Evolutionary conservation across 2,797 vertebrate genomes (phyloP).

Genomic region (Benthosema pterotum): DNA sequence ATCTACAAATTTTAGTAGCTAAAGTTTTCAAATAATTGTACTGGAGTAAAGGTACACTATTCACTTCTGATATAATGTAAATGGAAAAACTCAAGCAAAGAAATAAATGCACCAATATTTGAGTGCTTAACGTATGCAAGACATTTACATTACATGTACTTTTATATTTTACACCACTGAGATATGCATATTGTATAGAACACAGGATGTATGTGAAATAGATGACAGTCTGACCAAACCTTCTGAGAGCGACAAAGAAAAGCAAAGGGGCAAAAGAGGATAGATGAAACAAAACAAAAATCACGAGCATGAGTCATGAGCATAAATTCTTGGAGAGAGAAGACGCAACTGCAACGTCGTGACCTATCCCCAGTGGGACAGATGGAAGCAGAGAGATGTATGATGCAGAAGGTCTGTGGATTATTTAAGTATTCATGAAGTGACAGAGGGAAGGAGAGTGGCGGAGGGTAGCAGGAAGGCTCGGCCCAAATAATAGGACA

Average conservation of each 20-base stretch:
- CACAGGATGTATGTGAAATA: not conserved
- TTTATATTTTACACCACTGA: too few relatives aligned
- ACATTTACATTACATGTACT: too few relatives aligned
- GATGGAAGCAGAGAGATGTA: slow-evolving; percentile 29
- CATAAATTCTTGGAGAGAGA: slow-evolving; percentile 34
- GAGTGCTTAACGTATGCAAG: too few relatives aligned
- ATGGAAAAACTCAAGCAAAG: too few relatives aligned
- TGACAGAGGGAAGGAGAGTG: slow-evolving; percentile 32
- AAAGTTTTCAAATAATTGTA: too few relatives aligned
- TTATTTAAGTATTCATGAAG: slow-evolving; percentile 60
- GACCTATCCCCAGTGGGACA: slow-evolving; percentile 15
- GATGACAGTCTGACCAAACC: slow-evolving; percentile 17
- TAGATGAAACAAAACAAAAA: slow-evolving; percentile 24
- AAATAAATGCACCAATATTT: too few relatives aligned
- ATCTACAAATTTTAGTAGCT: too few relatives aligned
- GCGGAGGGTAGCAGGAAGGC: too few relatives aligned
- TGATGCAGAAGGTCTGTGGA: slow-evolving; percentile 33
- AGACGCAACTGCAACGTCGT: slow-evolving; percentile 15
- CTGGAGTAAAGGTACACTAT: too few relatives aligned
- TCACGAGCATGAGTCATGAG: slow-evolving; percentile 29
- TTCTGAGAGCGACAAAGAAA: not conserved
- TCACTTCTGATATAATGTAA: too few relatives aligned
- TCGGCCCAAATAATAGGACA: too few relatives aligned
- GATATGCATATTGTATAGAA: too few relatives aligned
- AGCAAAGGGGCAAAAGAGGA: slow-evolving; percentile 3